These are phyloP conservation scores for Trisateles emortualis DNA, from an alignment of 2,888 invertebrate species.

Conservation along the genomic window DNA sequence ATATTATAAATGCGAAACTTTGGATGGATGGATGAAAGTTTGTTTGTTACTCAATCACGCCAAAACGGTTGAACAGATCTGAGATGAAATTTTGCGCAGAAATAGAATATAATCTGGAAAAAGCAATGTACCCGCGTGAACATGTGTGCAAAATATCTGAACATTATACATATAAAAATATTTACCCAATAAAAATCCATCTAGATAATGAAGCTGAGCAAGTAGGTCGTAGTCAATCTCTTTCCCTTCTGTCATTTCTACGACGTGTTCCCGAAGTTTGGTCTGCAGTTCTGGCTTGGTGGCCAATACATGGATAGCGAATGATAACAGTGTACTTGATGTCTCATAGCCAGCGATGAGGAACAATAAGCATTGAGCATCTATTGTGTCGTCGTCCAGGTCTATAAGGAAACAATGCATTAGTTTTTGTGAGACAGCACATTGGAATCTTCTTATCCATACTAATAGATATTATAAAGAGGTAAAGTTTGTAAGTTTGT, in stretches of 20 bases:
- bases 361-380: conserved; percentile 87
- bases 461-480: too few species aligned
- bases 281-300: conserved; percentile 78
- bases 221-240: conserved; percentile 73
- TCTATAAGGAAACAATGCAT: conserved; percentile 55
- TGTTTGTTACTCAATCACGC: too few species aligned
- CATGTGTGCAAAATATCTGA: neutral
- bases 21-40: too few species aligned
- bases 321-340: conserved; percentile 86
- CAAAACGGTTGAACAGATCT: too few species aligned
- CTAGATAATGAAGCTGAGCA: conserved; percentile 69
- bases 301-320: conserved; percentile 84
- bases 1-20: too few species aligned
- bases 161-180: neutral
- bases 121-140: too few species aligned
- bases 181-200: conserved; percentile 73
- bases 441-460: too few species aligned
- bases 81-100: too few species aligned
- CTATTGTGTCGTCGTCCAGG: conserved; percentile 83
- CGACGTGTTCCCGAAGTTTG: conserved; percentile 75
- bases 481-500: too few species aligned
- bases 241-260: conserved; percentile 68
- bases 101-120: too few species aligned
- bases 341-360: conserved; percentile 88
- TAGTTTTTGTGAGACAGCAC: neutral